Base-by-base conservation (phyloP, 2,888 invertebrate species). In the Horisme vitalbata region DNA sequence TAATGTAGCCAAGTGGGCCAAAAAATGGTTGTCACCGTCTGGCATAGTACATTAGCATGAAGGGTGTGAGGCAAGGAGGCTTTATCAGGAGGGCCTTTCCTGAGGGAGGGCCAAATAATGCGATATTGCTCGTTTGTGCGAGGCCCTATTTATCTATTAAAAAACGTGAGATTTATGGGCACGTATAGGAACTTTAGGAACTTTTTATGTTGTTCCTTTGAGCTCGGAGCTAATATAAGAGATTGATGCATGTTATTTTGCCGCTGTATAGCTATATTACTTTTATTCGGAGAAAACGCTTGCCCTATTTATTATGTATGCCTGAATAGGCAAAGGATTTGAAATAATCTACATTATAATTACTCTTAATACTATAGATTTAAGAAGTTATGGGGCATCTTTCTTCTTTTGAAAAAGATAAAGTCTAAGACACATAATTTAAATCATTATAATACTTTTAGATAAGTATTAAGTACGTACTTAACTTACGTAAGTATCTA, bases 1-100 rank as follows among this genome's bases (percentile, higher is more conserved):
- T 89, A 88, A 89, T 87, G 86, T 88, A 83, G 79, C 86, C 87
- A 85, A 88, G 88, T 87, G 85, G 86, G 84, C 88, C 83, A 88
- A 88, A 89, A 89, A 89, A 87, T 88, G 85, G 83, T 86, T 88
- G 89, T 87, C 89, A 89, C 87, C 89, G 89, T 88, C 86, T 88
- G 89, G 83, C 79, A 80, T 65, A 83, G 79, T 88, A 85, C 86
- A 88, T 88, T 89, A 88, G 84, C 84, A 87, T 88, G 84, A 80
- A 81, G 85, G 83, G 87, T 86, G 86, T 84, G 86, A 83, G 89
- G 84, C 68, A 72, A 80, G 86, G 85, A 79, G 87, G 83, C 72
- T 85, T 87, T 88, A 88, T 88, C 89, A 86, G 80, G 76, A 86
- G 86, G 85, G 85, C 87, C 88, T 84, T 89, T 88, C 87, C 87